A percentile compares a stretch with the other conserved stretches of the same genome.
Conservation (phyloP, 2,888 invertebrate species). For the Vesta saturnalis region DNA sequence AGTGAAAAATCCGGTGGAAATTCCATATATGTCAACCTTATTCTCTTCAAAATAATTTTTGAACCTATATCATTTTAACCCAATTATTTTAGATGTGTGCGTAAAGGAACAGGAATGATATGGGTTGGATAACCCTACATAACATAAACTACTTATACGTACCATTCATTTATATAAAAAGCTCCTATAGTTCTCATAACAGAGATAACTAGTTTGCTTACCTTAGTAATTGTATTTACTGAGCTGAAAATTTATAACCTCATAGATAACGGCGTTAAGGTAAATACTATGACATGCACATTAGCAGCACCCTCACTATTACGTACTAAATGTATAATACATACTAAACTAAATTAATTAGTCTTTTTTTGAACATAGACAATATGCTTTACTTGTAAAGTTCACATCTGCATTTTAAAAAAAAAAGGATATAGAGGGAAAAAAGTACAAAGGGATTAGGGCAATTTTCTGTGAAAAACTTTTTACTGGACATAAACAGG, state of each 20-base stretch:
- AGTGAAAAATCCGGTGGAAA: too few species aligned
- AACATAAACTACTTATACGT: neutral
- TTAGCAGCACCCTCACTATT: neutral
- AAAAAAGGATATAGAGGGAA: neutral
- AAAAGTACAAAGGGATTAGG: slow-evolving; percentile 15
- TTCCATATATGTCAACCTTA: too few species aligned
- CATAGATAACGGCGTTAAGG: neutral
- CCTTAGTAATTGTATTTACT: slow-evolving; percentile 8
- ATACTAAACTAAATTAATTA: slow-evolving; percentile 1
- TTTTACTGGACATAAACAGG: slow-evolving; percentile 28
- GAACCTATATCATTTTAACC: too few species aligned
- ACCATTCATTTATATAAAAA: neutral
- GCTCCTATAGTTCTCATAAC: neutral
- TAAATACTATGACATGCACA: slow-evolving; percentile 9
- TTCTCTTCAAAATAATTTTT: too few species aligned
- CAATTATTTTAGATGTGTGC: too few species aligned
- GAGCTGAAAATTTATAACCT: slow-evolving; percentile 10
- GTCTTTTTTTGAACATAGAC: neutral
- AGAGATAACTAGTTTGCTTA: slow-evolving; percentile 3
- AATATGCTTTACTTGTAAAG: too few species aligned
- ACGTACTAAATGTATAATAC: neutral
- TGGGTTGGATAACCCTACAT: too few species aligned
- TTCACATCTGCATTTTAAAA: neutral
- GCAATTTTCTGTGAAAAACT: slow-evolving; percentile 25
- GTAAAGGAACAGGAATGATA: too few species aligned